phyloP scores from a whole-genome alignment of 2,113 vertebrate species.

The Pan troglodytes region NHGRI_mPanTro3-v2.1_pri NC_072415.2:35691001-35691500 shows the following conservation, averaged over 20 bases:
- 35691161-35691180: background rate
- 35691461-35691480: background rate
- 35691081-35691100: background rate
- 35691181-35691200: background rate
- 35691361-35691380: background rate
- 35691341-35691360: background rate
- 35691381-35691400: background rate
- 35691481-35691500: background rate
- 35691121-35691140: slow-evolving; percentile 9
- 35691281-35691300: background rate
- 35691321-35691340: background rate
- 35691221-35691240: background rate
- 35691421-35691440: background rate
- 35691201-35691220: background rate
- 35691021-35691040: slow-evolving; percentile 1
- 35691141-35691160: background rate
- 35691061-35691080: background rate
- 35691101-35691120: background rate
- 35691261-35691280: background rate
- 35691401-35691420: background rate
- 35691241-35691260: background rate
- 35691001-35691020: background rate
- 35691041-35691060: background rate
- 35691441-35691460: background rate
- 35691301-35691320: background rate